phyloP scores from a whole-genome alignment of 2,797 vertebrate genomes.

The Poecile montanus region DNA sequence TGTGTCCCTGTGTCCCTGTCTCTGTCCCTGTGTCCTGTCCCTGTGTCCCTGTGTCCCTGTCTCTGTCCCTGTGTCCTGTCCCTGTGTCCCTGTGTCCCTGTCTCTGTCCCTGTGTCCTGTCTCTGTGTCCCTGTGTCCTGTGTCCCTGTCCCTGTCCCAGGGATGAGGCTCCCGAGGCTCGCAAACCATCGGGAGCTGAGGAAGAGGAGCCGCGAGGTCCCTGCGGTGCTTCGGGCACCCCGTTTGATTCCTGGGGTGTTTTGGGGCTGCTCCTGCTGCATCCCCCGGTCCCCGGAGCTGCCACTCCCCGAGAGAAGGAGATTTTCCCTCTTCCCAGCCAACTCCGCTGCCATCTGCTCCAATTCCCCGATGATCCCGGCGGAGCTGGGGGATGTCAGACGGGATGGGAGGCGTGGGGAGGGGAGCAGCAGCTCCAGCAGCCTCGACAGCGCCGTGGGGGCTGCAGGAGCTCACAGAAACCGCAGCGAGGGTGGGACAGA shows the following conservation, averaged over 20 bases:
- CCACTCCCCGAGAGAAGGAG: background rate
- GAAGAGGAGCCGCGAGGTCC: fast-evolving
- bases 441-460: background rate
- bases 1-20: no score
- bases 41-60: no score
- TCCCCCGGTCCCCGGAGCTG: background rate
- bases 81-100: no score
- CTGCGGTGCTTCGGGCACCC: background rate
- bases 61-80: no score
- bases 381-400: background rate
- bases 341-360: conserved; percentile 34
- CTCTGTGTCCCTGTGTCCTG: no score
- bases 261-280: background rate
- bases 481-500: background rate
- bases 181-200: fast-evolving
- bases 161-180: background rate
- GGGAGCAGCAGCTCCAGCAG: background rate
- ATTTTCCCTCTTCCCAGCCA: background rate
- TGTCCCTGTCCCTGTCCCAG: no score
- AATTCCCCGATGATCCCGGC: background rate
- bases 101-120: no score
- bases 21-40: no score
- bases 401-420: background rate
- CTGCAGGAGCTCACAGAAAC: background rate
- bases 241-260: background rate